Evolutionary conservation across 2,113 vertebrate species (phyloP).

Genomic region (Colossoma macropomum): DNA sequence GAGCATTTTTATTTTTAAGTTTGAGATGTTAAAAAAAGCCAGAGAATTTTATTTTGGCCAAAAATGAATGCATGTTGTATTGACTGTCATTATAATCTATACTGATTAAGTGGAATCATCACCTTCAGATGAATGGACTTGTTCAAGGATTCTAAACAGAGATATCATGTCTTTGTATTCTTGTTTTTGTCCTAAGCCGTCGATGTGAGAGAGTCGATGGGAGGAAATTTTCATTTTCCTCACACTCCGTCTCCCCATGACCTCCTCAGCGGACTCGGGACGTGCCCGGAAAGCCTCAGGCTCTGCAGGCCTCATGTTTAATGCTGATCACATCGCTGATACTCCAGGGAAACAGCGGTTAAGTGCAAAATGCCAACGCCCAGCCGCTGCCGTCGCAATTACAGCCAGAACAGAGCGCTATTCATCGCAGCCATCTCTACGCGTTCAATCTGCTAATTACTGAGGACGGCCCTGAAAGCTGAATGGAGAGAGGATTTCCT

Average conservation of each 20-base stretch:
- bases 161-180: not conserved
- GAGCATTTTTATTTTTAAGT: too few species aligned
- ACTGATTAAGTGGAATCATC: too few species aligned
- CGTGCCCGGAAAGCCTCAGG: conserved; percentile 22
- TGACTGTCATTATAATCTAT: too few species aligned
- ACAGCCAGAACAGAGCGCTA: conserved; percentile 38
- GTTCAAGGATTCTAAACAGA: not conserved
- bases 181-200: not conserved
- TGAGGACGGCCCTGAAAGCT: not conserved
- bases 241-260: conserved; percentile 27
- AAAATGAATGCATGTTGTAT: too few species aligned
- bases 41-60: too few species aligned
- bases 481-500: conserved; percentile 9
- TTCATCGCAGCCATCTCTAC: conserved; percentile 54
- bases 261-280: conserved; percentile 29
- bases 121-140: too few species aligned
- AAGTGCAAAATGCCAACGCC: conserved; percentile 54
- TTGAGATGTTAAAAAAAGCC: too few species aligned
- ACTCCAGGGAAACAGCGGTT: conserved; percentile 39
- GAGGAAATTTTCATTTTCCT: conserved; percentile 44
- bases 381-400: conserved; percentile 43
- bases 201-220: not conserved
- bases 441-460: conserved; percentile 50
- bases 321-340: conserved; percentile 50
- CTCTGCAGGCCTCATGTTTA: conserved; percentile 48